phyloP scores from a whole-genome alignment of 2,888 invertebrate genomes.

The Drosophila histrio region DNA sequence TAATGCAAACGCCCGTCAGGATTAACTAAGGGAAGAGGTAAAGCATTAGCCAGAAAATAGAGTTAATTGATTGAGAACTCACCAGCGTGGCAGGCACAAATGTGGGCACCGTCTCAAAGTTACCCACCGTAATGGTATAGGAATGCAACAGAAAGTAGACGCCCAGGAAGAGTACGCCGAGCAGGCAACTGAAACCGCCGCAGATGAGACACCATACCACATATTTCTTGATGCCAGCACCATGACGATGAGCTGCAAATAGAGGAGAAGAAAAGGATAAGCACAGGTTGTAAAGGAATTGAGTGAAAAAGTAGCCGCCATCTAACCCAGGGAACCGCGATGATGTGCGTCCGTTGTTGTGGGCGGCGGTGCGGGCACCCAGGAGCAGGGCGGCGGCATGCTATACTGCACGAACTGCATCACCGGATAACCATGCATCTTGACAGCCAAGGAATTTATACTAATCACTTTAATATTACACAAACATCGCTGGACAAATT shows the following conservation, averaged over 20 bases:
- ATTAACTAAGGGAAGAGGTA: constrained; percentile 87
- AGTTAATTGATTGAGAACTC: constrained; percentile 77
- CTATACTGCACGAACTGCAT: constrained; percentile 88
- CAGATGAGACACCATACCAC: constrained; percentile 91
- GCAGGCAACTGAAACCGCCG: constrained; percentile 89
- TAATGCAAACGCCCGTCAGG: constrained; percentile 93
- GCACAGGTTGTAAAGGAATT: no score
- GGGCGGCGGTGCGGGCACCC: constrained; percentile 82
- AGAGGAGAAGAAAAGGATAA: background rate
- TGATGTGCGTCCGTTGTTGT: constrained; percentile 74
- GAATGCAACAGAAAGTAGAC: constrained; percentile 91
- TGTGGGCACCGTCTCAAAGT: constrained; percentile 97
- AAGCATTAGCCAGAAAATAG: constrained; percentile 45
- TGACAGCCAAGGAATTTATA: constrained; percentile 10
- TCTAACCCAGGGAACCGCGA: constrained; percentile 59
- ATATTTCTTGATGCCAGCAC: constrained; percentile 87
- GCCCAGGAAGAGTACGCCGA: constrained; percentile 90
- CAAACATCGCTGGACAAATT: constrained; percentile 4
- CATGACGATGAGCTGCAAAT: constrained; percentile 82
- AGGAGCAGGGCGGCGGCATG: constrained; percentile 85
- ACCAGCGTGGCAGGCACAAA: constrained; percentile 97
- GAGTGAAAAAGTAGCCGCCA: background rate
- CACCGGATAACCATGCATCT: constrained; percentile 87
- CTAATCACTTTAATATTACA: background rate
- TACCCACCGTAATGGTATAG: constrained; percentile 89